phyloP scores from a whole-genome alignment of 2,797 vertebrate genomes.

The Takifugu rubripes region DNA sequence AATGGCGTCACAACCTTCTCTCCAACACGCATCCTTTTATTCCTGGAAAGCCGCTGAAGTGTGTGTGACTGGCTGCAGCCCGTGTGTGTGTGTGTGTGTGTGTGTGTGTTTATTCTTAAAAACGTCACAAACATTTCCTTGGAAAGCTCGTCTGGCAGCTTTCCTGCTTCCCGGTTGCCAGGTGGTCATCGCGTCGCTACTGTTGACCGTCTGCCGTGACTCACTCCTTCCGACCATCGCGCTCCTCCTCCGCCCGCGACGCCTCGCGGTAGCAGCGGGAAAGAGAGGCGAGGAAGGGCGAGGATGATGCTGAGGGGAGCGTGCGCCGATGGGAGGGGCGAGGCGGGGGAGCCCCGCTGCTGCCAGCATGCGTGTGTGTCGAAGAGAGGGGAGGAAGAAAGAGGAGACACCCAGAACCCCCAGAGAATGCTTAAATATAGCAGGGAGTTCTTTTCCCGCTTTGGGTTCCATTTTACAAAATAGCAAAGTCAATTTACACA shows the following conservation, averaged over 20 bases:
- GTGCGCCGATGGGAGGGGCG: conserved; percentile 40
- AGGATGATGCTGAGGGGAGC: conserved; percentile 35
- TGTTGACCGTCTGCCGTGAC: conserved; percentile 48
- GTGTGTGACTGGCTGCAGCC: conserved; percentile 4
- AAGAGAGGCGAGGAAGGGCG: conserved; percentile 15
- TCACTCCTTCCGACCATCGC: conserved; percentile 49
- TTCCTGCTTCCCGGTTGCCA: conserved; percentile 36
- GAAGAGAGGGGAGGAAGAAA: conserved; percentile 13
- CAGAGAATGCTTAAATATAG: conserved; percentile 61
- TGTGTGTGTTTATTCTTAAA: conserved; percentile 9
- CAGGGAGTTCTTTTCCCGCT: conserved; percentile 33
- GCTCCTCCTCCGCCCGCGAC: not conserved
- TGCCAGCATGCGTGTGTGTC: conserved; percentile 15
- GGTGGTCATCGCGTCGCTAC: conserved; percentile 32
- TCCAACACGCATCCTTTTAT: conserved; percentile 7
- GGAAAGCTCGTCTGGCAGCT: conserved; percentile 41
- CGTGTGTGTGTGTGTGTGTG: conserved; percentile 11
- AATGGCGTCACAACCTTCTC: conserved; percentile 5
- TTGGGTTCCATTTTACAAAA: not conserved
- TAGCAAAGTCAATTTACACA: too few species aligned
- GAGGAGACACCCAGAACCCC: conserved; percentile 39
- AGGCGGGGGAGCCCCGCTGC: conserved; percentile 53
- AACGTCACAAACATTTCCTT: conserved; percentile 42
- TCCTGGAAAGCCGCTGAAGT: conserved; percentile 32
- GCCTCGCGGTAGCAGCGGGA: conserved; percentile 3